Evolutionary conservation across 2,888 invertebrate genomes (phyloP).

Genomic region (Ichneumoninae sp.): DNA sequence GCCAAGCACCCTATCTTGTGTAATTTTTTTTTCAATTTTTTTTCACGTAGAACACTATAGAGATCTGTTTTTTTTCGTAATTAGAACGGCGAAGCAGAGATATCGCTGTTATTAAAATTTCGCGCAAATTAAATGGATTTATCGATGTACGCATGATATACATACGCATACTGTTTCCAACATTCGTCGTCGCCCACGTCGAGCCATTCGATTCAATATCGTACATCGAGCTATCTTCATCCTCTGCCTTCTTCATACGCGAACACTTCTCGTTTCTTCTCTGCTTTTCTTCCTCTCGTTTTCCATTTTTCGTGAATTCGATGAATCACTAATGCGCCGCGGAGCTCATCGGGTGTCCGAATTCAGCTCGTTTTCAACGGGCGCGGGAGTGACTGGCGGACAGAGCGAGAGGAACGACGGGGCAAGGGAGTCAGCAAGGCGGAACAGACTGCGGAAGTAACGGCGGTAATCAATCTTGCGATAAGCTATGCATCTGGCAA

Average conservation of each 20-base stretch:
- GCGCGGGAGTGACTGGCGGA: conserved; percentile 41
- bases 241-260: neutral
- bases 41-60: neutral
- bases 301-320: conserved; percentile 40
- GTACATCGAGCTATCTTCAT: neutral
- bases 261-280: conserved; percentile 4
- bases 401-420: conserved; percentile 18
- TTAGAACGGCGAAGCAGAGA: neutral
- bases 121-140: neutral
- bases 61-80: neutral
- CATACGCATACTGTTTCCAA: neutral
- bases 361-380: neutral
- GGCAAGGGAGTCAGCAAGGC: conserved; percentile 6
- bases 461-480: conserved; percentile 58
- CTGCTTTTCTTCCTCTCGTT: neutral
- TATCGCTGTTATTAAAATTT: neutral
- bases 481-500: conserved; percentile 40
- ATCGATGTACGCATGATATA: neutral
- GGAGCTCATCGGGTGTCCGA: conserved; percentile 20
- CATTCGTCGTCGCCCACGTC: neutral
- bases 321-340: conserved; percentile 49
- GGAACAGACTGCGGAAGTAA: conserved; percentile 28
- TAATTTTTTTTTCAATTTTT: neutral
- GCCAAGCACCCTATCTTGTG: neutral
- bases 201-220: conserved; percentile 19